Percentiles rank a stretch among this genome's conserved stretches.
Evolutionary conservation across 2,797 vertebrate species (phyloP).

Genomic region (Acanthurus leucopareius): DNA sequence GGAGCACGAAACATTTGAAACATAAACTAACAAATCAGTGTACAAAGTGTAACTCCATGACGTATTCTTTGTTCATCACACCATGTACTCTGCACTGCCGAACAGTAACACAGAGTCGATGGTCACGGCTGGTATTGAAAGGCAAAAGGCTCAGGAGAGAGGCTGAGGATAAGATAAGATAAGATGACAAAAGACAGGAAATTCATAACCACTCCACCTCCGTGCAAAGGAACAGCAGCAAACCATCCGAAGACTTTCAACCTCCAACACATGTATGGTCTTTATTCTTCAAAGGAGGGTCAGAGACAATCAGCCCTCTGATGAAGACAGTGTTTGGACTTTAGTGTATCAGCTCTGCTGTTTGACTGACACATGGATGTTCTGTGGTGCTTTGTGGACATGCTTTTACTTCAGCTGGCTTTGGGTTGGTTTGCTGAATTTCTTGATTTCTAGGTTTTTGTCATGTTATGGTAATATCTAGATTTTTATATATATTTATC

Average conservation of each 20-base stretch:
- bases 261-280: constrained; percentile 40
- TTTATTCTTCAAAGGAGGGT: constrained; percentile 31
- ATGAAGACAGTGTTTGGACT: constrained; percentile 46
- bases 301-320: constrained; percentile 36
- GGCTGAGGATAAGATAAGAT: constrained; percentile 25
- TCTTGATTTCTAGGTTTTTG: not conserved
- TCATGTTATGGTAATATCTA: not conserved
- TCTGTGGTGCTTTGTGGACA: constrained; percentile 1
- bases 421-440: not conserved
- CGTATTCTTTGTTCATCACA: not conserved
- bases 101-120: not conserved
- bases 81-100: constrained; percentile 4
- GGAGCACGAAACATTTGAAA: constrained; percentile 6
- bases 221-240: constrained; percentile 25
- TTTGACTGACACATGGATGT: constrained; percentile 48
- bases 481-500: not conserved
- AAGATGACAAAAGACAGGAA: constrained; percentile 34
- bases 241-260: constrained; percentile 38
- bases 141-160: constrained; percentile 28
- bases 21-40: constrained; percentile 3
- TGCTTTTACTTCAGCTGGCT: not conserved
- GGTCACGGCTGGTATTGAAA: constrained; percentile 29
- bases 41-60: not conserved
- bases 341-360: constrained; percentile 14
- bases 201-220: constrained; percentile 36